Evolutionary conservation across 2,888 invertebrate species (phyloP).

Genomic region (Folsomia manolachei): DNA sequence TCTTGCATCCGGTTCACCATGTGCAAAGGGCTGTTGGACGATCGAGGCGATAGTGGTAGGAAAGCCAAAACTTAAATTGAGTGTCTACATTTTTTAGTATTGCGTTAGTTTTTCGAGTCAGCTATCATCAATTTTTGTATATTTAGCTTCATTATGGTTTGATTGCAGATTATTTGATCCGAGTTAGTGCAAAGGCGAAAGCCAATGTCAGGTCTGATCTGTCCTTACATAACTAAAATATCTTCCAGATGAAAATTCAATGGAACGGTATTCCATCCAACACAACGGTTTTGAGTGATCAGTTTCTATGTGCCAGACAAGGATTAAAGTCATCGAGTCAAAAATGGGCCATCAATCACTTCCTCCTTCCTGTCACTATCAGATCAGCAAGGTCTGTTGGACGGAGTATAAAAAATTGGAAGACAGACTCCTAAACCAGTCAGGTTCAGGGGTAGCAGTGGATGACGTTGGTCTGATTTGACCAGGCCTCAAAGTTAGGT

Average conservation of each 20-base stretch:
- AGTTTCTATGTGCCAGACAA: neutral
- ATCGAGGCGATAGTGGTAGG: no score
- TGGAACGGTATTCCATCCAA: no score
- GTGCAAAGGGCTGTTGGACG: no score
- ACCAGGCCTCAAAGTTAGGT: no score
- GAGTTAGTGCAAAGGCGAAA: no score
- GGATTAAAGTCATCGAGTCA: neutral
- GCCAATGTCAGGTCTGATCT: neutral
- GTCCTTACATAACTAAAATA: neutral
- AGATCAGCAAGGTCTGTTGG: neutral
- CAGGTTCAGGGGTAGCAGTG: neutral
- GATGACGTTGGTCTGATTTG: neutral
- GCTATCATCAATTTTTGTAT: neutral
- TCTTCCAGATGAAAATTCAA: neutral
- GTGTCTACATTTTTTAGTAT: neutral
- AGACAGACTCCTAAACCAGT: neutral
- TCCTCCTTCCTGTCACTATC: neutral
- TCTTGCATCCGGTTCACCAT: no score
- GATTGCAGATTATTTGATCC: no score
- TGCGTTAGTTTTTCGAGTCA: neutral
- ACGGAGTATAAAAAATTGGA: neutral
- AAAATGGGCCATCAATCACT: neutral
- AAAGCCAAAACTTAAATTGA: no score
- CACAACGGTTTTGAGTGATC: neutral
- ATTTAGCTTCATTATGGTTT: neutral